Conservation (phyloP, 2,797 vertebrate species). For the Jordanella pulchra region DNA sequence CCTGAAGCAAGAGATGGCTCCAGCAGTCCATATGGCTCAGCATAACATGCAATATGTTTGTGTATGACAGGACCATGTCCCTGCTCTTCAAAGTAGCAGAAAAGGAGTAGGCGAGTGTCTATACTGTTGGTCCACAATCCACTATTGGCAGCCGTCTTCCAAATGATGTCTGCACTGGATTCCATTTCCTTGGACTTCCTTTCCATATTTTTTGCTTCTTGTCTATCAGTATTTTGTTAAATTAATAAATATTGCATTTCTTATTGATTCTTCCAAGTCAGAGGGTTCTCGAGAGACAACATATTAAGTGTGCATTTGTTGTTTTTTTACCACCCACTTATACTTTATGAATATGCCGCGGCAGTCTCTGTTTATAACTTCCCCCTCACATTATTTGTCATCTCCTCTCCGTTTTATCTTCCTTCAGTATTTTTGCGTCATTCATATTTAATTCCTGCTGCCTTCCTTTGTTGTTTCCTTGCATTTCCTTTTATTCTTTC, state of each 20-base stretch:
- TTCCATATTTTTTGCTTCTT: conserved; percentile 6
- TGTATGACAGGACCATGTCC: conserved; percentile 63
- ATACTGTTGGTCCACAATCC: conserved; percentile 43
- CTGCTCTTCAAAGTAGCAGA: conserved; percentile 30
- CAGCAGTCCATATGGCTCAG: conserved; percentile 53
- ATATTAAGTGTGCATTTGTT: conserved; percentile 18
- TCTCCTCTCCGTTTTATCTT: conserved; percentile 34
- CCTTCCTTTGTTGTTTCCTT: conserved; percentile 30
- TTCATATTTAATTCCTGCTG: conserved; percentile 34
- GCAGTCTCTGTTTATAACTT: conserved; percentile 34
- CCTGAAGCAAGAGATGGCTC: conserved; percentile 49
- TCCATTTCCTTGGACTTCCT: conserved; percentile 13
- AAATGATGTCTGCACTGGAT: conserved; percentile 34
- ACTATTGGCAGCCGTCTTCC: conserved; percentile 45
- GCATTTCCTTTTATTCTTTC: conserved; percentile 42
- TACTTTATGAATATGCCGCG: conserved; percentile 11
- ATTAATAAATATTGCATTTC: conserved; percentile 12
- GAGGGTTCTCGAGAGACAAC: conserved; percentile 13
- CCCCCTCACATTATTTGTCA: conserved; percentile 29
- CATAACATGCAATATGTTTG: conserved; percentile 59
- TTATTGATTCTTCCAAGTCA: conserved; percentile 17
- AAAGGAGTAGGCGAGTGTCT: conserved; percentile 37
- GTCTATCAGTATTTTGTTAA: conserved; percentile 4
- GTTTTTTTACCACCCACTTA: conserved; percentile 16
- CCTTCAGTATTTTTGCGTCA: conserved; percentile 29